Conservation (phyloP, 2,888 invertebrate genomes). For the Acleris holmiana region DNA sequence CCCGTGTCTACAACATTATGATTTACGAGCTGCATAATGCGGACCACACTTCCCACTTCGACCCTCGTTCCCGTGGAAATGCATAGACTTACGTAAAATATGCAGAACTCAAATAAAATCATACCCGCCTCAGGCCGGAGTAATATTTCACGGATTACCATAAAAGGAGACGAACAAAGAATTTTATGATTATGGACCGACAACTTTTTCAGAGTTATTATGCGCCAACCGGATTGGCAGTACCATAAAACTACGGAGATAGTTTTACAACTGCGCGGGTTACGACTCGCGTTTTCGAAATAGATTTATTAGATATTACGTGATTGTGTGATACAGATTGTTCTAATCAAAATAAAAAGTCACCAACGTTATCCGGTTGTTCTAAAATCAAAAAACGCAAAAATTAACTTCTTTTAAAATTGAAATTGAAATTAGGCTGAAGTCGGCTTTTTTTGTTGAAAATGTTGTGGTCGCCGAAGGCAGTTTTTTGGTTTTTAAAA, state of each 20-base stretch:
- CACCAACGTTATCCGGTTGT: not conserved
- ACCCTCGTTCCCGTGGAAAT: conserved; percentile 37
- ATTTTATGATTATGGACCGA: conserved; percentile 54
- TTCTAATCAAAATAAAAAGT: conserved; percentile 6
- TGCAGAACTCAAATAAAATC: conserved; percentile 43
- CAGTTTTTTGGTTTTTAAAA: no score
- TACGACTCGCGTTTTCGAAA: conserved; percentile 30
- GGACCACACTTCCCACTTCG: conserved; percentile 20
- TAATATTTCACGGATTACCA: conserved; percentile 46
- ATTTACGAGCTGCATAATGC: conserved; percentile 26
- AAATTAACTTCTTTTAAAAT: no score
- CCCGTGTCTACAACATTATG: conserved; percentile 8
- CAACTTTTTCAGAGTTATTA: conserved; percentile 55
- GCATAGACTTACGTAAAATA: conserved; percentile 40
- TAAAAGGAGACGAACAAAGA: conserved; percentile 48
- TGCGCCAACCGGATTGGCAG: conserved; percentile 49
- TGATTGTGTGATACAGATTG: conserved; percentile 23
- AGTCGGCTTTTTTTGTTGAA: no score
- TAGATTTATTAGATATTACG: conserved; percentile 17
- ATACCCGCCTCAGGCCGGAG: conserved; percentile 34
- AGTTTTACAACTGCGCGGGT: conserved; percentile 36
- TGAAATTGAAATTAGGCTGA: no score
- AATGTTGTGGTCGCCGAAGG: no score
- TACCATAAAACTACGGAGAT: conserved; percentile 46
- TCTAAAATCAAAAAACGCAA: no score